Conservation (phyloP, 2,113 vertebrate species). For the Notarius quadriscutis region DNA sequence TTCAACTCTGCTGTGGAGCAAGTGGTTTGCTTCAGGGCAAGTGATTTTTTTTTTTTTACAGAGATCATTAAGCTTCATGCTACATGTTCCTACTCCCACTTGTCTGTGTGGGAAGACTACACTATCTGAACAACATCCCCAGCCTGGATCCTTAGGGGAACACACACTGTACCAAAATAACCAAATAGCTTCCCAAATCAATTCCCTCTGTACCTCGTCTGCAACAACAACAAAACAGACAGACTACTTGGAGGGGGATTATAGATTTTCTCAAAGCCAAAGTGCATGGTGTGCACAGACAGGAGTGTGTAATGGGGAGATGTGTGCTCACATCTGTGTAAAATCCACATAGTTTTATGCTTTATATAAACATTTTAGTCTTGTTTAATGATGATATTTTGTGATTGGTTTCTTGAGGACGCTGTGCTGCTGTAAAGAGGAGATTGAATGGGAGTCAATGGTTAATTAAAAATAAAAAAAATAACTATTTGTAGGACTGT, state of each 20-base stretch:
- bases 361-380: background rate
- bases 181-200: constrained; percentile 9
- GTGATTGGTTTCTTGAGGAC: background rate
- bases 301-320: background rate
- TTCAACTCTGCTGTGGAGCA: background rate
- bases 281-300: background rate
- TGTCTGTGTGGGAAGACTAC: background rate
- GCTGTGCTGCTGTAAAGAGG: background rate
- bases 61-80: background rate
- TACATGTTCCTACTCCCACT: background rate
- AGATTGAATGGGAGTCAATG: background rate
- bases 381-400: background rate
- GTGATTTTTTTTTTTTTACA: background rate
- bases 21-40: background rate
- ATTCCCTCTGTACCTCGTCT: constrained; percentile 9
- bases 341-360: background rate
- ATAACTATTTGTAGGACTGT: background rate
- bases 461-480: background rate
- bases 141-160: background rate
- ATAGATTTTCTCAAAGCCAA: constrained; percentile 23
- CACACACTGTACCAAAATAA: background rate
- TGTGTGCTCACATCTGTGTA: background rate
- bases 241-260: background rate
- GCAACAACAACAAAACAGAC: constrained; percentile 5
- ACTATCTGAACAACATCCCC: background rate